Evolutionary conservation across 2,113 vertebrate genomes (phyloP).

Genomic region (Phycodurus eques): DNA sequence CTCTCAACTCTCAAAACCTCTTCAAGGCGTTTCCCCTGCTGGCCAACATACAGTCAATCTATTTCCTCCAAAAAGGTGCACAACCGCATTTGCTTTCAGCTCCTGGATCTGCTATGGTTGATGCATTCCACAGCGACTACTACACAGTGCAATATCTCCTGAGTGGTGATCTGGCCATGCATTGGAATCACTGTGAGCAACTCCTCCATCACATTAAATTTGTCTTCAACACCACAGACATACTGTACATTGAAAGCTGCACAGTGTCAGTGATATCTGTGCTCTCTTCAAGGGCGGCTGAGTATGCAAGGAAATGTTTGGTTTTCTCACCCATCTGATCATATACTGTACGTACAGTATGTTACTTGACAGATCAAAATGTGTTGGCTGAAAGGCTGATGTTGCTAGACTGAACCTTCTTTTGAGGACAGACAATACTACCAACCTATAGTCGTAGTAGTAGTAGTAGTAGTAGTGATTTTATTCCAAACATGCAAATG

Average conservation of each 20-base stretch:
- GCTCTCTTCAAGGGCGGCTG: too few relatives aligned
- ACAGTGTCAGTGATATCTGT: slow-evolving; percentile 4
- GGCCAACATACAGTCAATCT: slow-evolving; percentile 7
- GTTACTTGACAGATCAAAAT: slow-evolving; percentile 2
- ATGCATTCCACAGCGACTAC: not conserved
- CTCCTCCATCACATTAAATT: slow-evolving; percentile 5
- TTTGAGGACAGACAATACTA: slow-evolving; percentile 6
- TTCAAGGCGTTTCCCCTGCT: slow-evolving; percentile 1
- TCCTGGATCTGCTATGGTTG: slow-evolving; percentile 4
- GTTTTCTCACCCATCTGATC: slow-evolving; percentile 16
- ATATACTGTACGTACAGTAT: too few relatives aligned
- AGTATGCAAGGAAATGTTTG: not conserved
- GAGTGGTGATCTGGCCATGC: slow-evolving; percentile 6
- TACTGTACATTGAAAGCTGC: not conserved
- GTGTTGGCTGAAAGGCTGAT: slow-evolving; percentile 9
- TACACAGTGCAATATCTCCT: slow-evolving; percentile 3
- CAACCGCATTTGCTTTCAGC: not conserved
- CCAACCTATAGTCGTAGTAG: too few relatives aligned
- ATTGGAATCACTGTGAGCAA: slow-evolving; percentile 13
- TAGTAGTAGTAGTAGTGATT: too few relatives aligned
- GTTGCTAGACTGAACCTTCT: slow-evolving; percentile 17
- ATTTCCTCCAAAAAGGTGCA: slow-evolving; percentile 5
- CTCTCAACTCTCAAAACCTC: slow-evolving; percentile 11
- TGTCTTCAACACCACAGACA: slow-evolving; percentile 6
- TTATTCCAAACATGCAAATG: too few relatives aligned